phyloP scores from a whole-genome alignment of 2,113 vertebrate species.

The Nothocercus nigrocapillus region DNA sequence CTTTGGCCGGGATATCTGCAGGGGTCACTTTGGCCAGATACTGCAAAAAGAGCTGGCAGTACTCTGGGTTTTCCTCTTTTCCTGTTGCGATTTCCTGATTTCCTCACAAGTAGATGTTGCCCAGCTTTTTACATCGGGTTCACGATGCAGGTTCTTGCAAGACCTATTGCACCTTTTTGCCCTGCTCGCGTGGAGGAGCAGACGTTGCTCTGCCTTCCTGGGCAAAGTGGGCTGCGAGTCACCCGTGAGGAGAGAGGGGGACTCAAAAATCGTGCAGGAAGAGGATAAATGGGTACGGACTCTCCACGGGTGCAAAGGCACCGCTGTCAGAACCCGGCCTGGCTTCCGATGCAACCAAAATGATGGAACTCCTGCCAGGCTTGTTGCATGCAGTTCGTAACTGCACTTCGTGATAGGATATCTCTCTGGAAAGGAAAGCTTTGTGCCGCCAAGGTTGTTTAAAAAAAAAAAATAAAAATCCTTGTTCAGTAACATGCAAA shows the following conservation, averaged over 20 bases:
- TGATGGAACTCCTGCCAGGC: neutral
- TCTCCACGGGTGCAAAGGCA: neutral
- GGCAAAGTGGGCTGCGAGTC: neutral
- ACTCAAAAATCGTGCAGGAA: neutral
- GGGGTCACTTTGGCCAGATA: neutral
- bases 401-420: neutral
- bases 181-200: neutral
- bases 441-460: neutral
- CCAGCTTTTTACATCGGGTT: neutral
- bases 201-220: neutral
- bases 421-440: neutral
- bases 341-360: neutral
- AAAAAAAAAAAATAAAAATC: neutral
- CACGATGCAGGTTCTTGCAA: neutral
- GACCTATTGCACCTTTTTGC: neutral
- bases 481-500: neutral
- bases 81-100: constrained; percentile 37
- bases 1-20: constrained; percentile 3
- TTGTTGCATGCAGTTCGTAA: neutral
- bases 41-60: neutral
- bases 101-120: neutral
- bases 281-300: neutral
- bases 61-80: constrained; percentile 2
- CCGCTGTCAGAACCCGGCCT: neutral
- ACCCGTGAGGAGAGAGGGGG: neutral